phyloP scores from a whole-genome alignment of 2,113 vertebrate genomes.

The Perccottus glenii region DNA sequence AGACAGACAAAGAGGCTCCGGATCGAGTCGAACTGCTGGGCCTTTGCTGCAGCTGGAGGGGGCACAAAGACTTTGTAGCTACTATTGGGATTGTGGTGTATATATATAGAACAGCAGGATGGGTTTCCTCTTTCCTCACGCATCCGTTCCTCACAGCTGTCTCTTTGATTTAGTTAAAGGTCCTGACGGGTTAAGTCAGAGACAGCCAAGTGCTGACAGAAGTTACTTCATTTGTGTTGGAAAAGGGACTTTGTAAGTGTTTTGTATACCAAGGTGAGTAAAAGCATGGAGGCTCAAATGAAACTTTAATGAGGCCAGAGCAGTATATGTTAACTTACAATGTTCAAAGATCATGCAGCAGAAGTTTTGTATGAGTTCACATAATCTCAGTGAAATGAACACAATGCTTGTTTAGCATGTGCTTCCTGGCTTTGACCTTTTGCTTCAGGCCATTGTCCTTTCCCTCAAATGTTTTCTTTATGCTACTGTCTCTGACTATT shows the following conservation, averaged over 20 bases:
- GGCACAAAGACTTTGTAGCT: constrained; percentile 39
- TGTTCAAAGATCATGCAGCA: neutral
- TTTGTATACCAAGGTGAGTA: constrained; percentile 18
- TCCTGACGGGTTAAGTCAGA: constrained; percentile 29
- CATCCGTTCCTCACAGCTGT: constrained; percentile 39
- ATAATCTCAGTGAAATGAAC: neutral
- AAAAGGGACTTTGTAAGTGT: neutral
- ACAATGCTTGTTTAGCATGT: neutral
- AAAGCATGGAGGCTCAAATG: constrained; percentile 20
- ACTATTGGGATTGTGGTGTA: constrained; percentile 50
- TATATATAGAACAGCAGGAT: constrained; percentile 69
- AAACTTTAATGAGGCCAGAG: constrained; percentile 52
- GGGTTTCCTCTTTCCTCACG: constrained; percentile 44
- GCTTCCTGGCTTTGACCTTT: neutral
- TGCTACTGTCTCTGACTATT: constrained; percentile 1
- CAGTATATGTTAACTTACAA: neutral
- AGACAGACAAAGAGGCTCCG: constrained; percentile 62
- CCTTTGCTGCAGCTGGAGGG: constrained; percentile 42
- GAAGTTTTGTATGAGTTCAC: neutral
- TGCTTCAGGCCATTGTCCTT: neutral
- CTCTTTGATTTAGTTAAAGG: constrained; percentile 38
- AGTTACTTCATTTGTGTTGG: constrained; percentile 11
- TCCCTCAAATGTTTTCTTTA: neutral
- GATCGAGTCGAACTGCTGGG: constrained; percentile 55
- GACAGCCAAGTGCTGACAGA: constrained; percentile 17